Evolutionary conservation across 2,113 vertebrate species (phyloP).

Genomic region (Felis chaus): DNA sequence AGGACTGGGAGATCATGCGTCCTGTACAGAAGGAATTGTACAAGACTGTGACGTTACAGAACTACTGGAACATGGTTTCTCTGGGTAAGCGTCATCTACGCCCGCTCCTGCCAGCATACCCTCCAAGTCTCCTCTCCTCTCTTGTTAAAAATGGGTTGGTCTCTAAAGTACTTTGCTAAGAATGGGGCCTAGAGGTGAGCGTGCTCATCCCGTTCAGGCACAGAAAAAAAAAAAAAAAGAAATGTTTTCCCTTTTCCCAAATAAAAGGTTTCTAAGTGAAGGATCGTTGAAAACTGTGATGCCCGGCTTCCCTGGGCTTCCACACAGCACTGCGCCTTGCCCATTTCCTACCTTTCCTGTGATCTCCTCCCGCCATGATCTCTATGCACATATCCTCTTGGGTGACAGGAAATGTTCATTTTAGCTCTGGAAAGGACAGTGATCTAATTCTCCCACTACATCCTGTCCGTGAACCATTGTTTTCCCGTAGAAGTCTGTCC

Average conservation of each 20-base stretch:
- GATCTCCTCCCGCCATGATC: background rate
- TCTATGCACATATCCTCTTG: background rate
- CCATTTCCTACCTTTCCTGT: background rate
- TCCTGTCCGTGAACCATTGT: background rate
- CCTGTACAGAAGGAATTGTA: conserved; percentile 75
- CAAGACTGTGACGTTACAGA: conserved; percentile 75
- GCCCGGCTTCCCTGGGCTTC: background rate
- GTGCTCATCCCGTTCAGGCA: background rate
- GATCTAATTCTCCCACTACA: background rate
- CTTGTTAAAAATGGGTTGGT: background rate
- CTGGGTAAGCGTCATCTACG: conserved; percentile 55
- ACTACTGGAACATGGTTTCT: conserved; percentile 80
- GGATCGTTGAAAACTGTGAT: background rate
- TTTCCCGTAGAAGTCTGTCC: background rate
- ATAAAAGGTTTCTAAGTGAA: background rate
- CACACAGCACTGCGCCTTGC: background rate
- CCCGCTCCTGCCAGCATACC: background rate
- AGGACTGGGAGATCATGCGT: conserved; percentile 79
- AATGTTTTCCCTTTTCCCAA: background rate
- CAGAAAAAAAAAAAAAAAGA: too few relatives aligned
- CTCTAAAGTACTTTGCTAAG: background rate
- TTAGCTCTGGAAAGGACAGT: background rate
- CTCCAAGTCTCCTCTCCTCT: background rate
- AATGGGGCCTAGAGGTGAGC: background rate
- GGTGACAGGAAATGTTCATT: background rate